Evolutionary conservation across 2,797 vertebrate species (phyloP), one percentile per base, ranked within the genome.

Genomic region (Pipistrellus pygmaeus): DNA sequence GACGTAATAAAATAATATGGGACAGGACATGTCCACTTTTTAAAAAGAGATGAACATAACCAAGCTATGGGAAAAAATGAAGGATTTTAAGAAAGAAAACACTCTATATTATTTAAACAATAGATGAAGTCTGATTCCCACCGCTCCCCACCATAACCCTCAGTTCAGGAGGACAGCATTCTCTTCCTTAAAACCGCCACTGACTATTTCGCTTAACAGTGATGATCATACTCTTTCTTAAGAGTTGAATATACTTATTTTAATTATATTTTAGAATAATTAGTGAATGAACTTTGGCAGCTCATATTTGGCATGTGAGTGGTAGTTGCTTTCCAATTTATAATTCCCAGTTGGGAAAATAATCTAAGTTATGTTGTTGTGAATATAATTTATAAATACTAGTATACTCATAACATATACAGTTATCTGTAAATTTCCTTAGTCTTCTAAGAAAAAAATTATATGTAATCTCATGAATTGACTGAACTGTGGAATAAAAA

Each of bases 401-500:
- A 55, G 53, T 55, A 95, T 10, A 64, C 3, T 53, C 6, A 55
- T 10, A 77, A 66, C 3, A 8, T 6, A 69, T 71, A 35, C 44
- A 64, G 44, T 72, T 57, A 68, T 44, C 85, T 87, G 41, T 87
- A 86, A 93, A 81, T 91, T 85, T 23, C 11, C 10, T 87, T 89
- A 46, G 20, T 80, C 27, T 93, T 83, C 35, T 64, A 84, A 88
- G 96, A 93, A 75, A 21, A 83, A 94, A 94, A 91, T 64, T 68
- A 62, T 55, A 71, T 9, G 32, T 72, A 93, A 46, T 91, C 77
- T 68, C 51, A 48, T 91, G 60, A 95, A 88, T 92, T 88, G 78
- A 90, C 85, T 95, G 93, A 77, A 87, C 94, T 94, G 64, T 97
- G 87, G 11, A 80, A 90, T 92, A 88, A 90, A 94, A 85, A 90